phyloP scores from a whole-genome alignment of 2,797 vertebrate species.

The Pangasius djambal region DNA sequence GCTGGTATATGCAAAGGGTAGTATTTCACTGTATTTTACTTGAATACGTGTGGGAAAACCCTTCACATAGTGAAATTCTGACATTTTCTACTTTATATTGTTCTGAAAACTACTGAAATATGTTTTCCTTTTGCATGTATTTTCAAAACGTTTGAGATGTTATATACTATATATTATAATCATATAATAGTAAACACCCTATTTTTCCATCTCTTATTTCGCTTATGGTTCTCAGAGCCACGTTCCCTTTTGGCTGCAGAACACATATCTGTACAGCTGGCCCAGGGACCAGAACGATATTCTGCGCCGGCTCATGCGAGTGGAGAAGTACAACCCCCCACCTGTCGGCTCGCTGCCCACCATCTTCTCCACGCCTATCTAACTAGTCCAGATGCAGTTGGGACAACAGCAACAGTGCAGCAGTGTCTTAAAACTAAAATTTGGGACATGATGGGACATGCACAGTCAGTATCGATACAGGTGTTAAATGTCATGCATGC shows the following conservation, averaged over 20 bases:
- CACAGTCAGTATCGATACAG: background rate
- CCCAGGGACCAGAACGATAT: slow-evolving; percentile 78
- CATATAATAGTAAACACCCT: background rate
- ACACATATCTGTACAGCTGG: slow-evolving; percentile 80
- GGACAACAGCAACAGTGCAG: background rate
- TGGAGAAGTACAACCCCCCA: slow-evolving; percentile 82
- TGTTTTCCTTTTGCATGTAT: background rate
- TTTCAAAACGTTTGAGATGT: background rate
- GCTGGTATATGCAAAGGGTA: background rate
- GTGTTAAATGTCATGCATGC: background rate
- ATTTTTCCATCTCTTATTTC: background rate
- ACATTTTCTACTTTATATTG: background rate
- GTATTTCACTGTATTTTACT: background rate
- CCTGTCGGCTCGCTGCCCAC: slow-evolving; percentile 79
- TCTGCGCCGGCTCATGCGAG: slow-evolving; percentile 79
- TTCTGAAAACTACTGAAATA: background rate
- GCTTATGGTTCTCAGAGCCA: slow-evolving; percentile 66
- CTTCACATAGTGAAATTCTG: background rate
- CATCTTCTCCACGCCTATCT: slow-evolving; percentile 75
- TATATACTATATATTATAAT: background rate
- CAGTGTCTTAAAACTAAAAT: background rate
- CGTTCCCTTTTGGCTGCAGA: slow-evolving; percentile 81
- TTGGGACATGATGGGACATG: background rate
- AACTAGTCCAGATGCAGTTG: background rate
- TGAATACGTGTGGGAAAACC: background rate